Evolutionary conservation across 2,888 invertebrate species (phyloP), one percentile per base, ranked within the genome.

Genomic region (Diadegma fenestrale): DNA sequence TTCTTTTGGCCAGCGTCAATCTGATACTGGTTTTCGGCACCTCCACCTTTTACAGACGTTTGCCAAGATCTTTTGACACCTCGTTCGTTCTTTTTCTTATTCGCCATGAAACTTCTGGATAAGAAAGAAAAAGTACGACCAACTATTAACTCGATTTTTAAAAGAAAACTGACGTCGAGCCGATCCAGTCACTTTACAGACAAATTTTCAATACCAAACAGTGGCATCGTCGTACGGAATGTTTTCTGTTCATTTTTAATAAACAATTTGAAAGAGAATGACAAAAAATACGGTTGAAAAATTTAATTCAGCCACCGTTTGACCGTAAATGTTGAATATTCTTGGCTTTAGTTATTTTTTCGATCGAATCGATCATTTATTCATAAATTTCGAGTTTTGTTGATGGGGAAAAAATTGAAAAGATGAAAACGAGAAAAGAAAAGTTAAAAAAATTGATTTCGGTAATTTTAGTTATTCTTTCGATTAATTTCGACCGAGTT

Each of bases 1-100:
- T 94, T 95, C 92, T 96, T 97, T 93, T 98, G 98, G 0, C 98
- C 98, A 0, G 97, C 97, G 94, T 98, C 98, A 79, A 98, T 95
- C 82, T 97, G 95, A 93, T 97, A 96, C 90, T 97, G 97, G 92
- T 96, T 94, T 0, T 93, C 93, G 0, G 95, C 84, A 19, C 88
- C 95, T 8, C 94, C 92, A 89, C 95, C 95, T 94, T 95, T 95
- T 33, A 92, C 80, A 2, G 92, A 94, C 54, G 94, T 92, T 37
- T 95, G 94, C 63, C 94, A 94, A 0, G 91, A 79, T 88, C 88
- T 88, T 83, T 92, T 93, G 0, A 63, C 43, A 37, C 77, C 87
- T 43, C 89, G 88, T 58, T 61, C 84, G 17, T 78, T 51, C 58
- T 87, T 88, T 26, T 54, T 85, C 3, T 58, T 72, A 17, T 17